Evolutionary conservation across 2,888 invertebrate genomes (phyloP).

Genomic region (Eremobia ochroleuca): DNA sequence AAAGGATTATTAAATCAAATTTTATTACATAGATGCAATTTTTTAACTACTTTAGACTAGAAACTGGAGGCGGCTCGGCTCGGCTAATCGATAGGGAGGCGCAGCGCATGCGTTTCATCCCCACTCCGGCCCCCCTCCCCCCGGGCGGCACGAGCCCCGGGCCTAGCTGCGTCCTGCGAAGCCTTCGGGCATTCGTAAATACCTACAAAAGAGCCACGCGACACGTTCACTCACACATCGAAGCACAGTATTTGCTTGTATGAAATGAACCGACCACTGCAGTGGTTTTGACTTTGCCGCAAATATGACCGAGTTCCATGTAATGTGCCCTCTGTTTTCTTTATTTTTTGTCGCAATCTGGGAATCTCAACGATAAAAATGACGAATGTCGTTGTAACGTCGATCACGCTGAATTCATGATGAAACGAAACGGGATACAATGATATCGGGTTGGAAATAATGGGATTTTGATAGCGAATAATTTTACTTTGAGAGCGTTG

Average conservation of each 20-base stretch:
- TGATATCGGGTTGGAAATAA: slow-evolving; percentile 8
- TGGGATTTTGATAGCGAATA: slow-evolving; percentile 24
- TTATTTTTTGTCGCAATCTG: neutral
- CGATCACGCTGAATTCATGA: slow-evolving; percentile 49
- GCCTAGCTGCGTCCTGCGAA: slow-evolving; percentile 70
- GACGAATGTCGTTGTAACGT: slow-evolving; percentile 53
- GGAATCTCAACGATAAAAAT: slow-evolving; percentile 61
- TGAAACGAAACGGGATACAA: slow-evolving; percentile 22
- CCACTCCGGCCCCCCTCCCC: slow-evolving; percentile 19
- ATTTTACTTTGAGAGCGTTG: neutral
- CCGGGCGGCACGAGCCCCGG: slow-evolving; percentile 38
- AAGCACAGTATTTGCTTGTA: neutral
- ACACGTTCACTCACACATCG: neutral
- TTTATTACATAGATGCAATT: slow-evolving; percentile 50
- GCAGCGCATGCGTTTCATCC: slow-evolving; percentile 66
- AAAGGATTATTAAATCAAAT: slow-evolving; percentile 13
- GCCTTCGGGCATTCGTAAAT: slow-evolving; percentile 62
- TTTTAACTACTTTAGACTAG: slow-evolving; percentile 61
- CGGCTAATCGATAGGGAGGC: slow-evolving; percentile 66
- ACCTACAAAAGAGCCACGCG: slow-evolving; percentile 40
- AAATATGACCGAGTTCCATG: neutral
- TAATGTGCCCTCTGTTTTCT: slow-evolving; percentile 24
- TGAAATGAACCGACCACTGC: neutral
- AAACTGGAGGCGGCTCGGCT: slow-evolving; percentile 56
- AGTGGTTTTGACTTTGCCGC: neutral